Base-by-base conservation (phyloP, 2,797 vertebrate genomes). In the Remorina albescens region DNA sequence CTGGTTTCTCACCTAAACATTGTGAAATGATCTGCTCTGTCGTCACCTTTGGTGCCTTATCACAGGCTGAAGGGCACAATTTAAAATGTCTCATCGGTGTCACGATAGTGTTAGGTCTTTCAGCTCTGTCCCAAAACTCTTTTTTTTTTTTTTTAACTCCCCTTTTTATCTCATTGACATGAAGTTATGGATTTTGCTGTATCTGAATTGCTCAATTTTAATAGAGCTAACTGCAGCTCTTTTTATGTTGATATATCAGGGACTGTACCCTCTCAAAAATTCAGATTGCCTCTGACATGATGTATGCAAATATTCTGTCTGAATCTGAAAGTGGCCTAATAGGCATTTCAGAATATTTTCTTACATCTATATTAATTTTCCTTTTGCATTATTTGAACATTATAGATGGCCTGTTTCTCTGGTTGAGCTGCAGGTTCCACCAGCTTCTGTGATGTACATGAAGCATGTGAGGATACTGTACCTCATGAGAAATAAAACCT, bases 131-230 rank as follows among this genome's bases (percentile, higher is more conserved):
- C n/a, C n/a, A n/a, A n/a, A n/a, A n/a, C n/a, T n/a, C n/a, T n/a
- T n/a, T n/a, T n/a, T n/a, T n/a, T n/a, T n/a, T n/a, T n/a, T n/a
- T n/a, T n/a, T n/a, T n/a, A n/a, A n/a, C n/a, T 50, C 37, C 55
- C 37, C 41, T 10, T 67, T 53, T 68, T 25, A 49, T 80, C 51
- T 62, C 39, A 13, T 3, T 26, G 25, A 61, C 54, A 64, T 19
- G 44, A 71, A 76, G 74, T 81, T 68, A 36, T 21, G 80, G 16
- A 55, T 78, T 39, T 71, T 41, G 34, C 68, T 66, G 25, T 53
- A 32, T 74, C 34, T 76, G 54, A 44, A 65, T 58, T 0, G 5
- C 62, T 72, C 64, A 81, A 32, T 44, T 73, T 51, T 15, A 55
- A 67, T 34, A 68, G 23, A n/a, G 60, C 51, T 56, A 47, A 21